Evolutionary conservation across 2,113 vertebrate species (phyloP), one percentile per base, ranked within the genome.

Genomic region (Phylloscopus whistleri): DNA sequence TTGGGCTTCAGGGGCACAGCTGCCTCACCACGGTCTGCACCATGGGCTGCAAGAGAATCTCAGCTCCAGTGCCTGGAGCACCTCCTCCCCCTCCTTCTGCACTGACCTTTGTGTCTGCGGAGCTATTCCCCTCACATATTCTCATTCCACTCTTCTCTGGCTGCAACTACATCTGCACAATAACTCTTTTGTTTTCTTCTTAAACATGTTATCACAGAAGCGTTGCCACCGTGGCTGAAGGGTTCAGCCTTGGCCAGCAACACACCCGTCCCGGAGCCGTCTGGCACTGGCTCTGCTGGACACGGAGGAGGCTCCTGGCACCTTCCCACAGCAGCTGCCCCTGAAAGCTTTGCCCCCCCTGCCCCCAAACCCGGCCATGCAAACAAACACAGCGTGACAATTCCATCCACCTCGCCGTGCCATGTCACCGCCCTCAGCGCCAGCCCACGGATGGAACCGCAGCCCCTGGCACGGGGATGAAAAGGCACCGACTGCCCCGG

Each of bases 391-490:
- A 41, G 7, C 9, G 19, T 37, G 37, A 62, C 28, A 26, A 31
- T 64, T 8, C 15, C 1, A 30, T 5, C 44, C 0, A 0, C 7
- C 31, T 18, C 41, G 11, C 18, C 0, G 0, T 37, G 37, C 37
- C 43, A 7, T 24, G 52, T 48, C 43, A 31, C 20, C 2, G 1
- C 11, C 3, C 35, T 44, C 44, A 15, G 1, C 2, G 2, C 24
- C 31, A 67, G 24, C 11, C 18, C 48, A 35, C 6, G 18, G 66
- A 7, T 6, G 21, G 64, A 39, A 56, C 41, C 58, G 44, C 33
- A 41, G 41, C 39, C 66, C 22, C 28, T 48, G 69, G 28, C 53
- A 46, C 0, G 0, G 44, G 16, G 11, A 39, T 44, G 28, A 35
- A 35, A 56, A 59, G 31, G 15, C 8, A 27, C 21, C 0, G 7